These are phyloP conservation scores for Ptilonorhynchus violaceus DNA, from an alignment of 2,113 vertebrate species.

Conservation along the genomic window DNA sequence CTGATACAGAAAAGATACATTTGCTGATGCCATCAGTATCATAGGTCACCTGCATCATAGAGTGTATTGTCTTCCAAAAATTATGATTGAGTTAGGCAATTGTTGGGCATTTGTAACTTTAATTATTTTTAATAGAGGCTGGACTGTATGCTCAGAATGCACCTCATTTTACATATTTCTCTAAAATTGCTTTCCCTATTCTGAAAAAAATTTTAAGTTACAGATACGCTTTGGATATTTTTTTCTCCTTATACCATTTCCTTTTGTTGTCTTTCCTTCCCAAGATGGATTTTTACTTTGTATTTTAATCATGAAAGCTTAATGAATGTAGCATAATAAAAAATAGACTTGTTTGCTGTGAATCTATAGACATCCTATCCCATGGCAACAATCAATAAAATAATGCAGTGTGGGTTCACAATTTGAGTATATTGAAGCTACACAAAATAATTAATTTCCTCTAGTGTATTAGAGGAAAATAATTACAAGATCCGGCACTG, in stretches of 20 bases:
- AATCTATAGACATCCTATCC: neutral
- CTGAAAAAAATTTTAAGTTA: neutral
- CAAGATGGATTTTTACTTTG: neutral
- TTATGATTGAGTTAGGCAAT: neutral
- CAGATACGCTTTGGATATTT: neutral
- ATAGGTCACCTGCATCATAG: neutral
- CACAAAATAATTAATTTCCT: neutral
- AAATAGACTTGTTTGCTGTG: neutral
- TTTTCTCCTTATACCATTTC: neutral
- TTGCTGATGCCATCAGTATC: neutral
- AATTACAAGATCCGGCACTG: neutral
- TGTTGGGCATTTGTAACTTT: neutral
- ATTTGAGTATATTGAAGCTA: neutral
- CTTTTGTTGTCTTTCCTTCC: neutral
- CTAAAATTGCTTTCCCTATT: neutral
- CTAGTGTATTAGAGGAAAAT: neutral
- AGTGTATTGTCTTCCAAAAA: neutral
- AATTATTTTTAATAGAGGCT: neutral
- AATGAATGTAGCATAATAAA: neutral
- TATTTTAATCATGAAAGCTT: neutral
- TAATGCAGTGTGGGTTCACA: neutral
- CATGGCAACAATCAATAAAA: neutral
- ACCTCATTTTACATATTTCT: neutral
- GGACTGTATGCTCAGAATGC: neutral
- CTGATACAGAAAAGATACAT: neutral